A percentile compares a stretch with the other conserved stretches of the same genome.
Evolutionary conservation across 2,113 vertebrate species (phyloP).

Genomic region (Mystacornis crossleyi): DNA sequence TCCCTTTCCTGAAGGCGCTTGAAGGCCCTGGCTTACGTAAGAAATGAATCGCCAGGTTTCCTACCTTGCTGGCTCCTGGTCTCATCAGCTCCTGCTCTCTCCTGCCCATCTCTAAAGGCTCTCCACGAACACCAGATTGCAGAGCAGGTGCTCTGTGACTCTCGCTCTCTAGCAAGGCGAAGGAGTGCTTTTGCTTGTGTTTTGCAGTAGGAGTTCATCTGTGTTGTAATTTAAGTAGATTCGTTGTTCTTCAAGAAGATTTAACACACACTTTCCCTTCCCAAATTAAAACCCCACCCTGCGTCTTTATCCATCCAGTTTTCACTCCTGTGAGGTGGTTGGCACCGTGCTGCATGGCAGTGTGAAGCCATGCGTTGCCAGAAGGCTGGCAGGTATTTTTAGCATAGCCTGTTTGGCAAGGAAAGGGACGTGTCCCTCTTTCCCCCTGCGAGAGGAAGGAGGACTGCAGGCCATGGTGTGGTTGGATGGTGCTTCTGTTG

Average conservation of each 20-base stretch:
- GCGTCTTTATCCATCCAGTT: neutral
- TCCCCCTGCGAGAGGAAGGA: neutral
- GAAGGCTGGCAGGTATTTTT: conserved; percentile 58
- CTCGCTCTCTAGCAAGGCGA: neutral
- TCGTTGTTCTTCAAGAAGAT: neutral
- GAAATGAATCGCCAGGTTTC: neutral
- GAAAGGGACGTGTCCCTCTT: neutral
- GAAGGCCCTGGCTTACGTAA: neutral
- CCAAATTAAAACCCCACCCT: neutral
- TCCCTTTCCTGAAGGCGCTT: neutral
- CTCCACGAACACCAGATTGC: conserved; percentile 10
- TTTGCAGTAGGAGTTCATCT: neutral
- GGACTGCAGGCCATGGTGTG: neutral
- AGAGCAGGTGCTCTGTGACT: conserved; percentile 23
- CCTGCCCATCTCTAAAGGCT: neutral
- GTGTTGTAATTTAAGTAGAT: neutral
- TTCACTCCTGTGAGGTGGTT: neutral
- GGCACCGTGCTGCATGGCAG: neutral
- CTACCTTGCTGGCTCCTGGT: neutral
- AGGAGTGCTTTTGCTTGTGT: neutral
- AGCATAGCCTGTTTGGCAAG: conserved; percentile 9
- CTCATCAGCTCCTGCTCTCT: neutral
- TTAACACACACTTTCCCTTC: neutral
- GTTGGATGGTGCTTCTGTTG: neutral
- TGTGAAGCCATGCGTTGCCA: neutral